Conservation (phyloP, 1,140 invertebrate species). For the Drepana arcuata region DNA sequence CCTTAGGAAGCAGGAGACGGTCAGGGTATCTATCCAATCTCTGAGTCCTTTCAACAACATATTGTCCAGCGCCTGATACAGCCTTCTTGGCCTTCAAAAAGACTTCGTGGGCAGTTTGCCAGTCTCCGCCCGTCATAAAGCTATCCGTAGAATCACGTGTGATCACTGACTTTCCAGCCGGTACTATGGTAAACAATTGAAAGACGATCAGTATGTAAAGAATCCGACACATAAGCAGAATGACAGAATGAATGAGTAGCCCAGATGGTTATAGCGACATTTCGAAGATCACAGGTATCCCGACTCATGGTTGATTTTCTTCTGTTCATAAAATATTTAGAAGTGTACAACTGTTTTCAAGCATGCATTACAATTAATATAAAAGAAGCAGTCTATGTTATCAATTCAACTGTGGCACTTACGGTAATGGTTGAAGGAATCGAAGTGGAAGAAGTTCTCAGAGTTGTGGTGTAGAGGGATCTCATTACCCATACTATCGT, state of each 20-base stretch:
- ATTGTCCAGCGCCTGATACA: constrained; percentile 42
- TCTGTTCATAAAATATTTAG: too few relatives aligned
- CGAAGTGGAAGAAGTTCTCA: constrained; percentile 70
- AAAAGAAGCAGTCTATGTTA: too few relatives aligned
- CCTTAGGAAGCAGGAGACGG: constrained; percentile 3
- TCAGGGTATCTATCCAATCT: constrained; percentile 72
- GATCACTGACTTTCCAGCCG: constrained; percentile 57
- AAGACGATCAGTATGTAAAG: too few relatives aligned
- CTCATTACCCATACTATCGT: constrained; percentile 67
- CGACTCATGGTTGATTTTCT: too few relatives aligned
- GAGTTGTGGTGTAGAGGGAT: constrained; percentile 70
- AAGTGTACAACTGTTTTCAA: too few relatives aligned
- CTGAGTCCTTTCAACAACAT: constrained; percentile 25
- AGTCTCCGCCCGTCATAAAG: neutral
- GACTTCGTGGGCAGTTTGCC: constrained; percentile 32
- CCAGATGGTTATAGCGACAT: too few relatives aligned
- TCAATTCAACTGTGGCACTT: too few relatives aligned
- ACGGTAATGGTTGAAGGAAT: constrained; percentile 67
- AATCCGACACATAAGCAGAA: too few relatives aligned
- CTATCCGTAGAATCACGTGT: constrained; percentile 33
- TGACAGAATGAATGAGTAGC: too few relatives aligned
- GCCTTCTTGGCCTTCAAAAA: constrained; percentile 55
- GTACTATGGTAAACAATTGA: too few relatives aligned
- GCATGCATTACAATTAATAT: too few relatives aligned
- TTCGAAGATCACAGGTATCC: too few relatives aligned